Evolutionary conservation across 2,797 vertebrate species (phyloP), one percentile per base, ranked within the genome.

Genomic region (Acanthurus lineatus): DNA sequence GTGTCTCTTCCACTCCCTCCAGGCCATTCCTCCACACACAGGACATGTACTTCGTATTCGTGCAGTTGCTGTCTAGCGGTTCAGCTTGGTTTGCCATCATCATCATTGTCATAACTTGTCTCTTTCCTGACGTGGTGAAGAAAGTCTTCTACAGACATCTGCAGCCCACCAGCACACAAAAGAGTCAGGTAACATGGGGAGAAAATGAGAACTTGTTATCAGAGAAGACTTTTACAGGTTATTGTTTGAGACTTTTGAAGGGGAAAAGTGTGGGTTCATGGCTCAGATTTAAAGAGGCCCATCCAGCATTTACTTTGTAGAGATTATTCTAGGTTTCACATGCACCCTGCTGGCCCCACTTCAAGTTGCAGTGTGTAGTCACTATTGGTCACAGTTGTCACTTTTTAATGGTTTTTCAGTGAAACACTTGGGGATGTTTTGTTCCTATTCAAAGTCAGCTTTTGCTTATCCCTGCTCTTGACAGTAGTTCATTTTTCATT

Each of bases 31-130:
- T 98, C 84, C 96, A 97, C 88, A 97, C 97, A 72, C 98, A 99
- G 94, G 97, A 98, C 93, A 98, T 98, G 97, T 99, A 99, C 93
- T 98, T 97, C 72, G 97, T 99, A 73, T 99, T 99, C 81, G 96
- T 98, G 87, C 97, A 99, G 47, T 95, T 99, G 81, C 93, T 99
- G 52, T 99, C 98, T 92, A 99, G 98, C 81, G 97, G 97, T 74
- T 98, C 97, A 1, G 97, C 95, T 86, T 99, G 98, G 98, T 97
- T 99, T 79, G 96, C 97, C 94, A 98, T 99, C 88, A 95, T 98
- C 89, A 95, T 99, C 90, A 97, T 99, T 71, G 89, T 98, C 86
- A 94, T 97, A 79, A 96, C 95, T 47, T 99, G 98, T 93, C 95
- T 99, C 15, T 96, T 97, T 89, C 94, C 97, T 65, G 98, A 99